Evolutionary conservation across 2,113 vertebrate species (phyloP).

Genomic region (Fregata magnificens): DNA sequence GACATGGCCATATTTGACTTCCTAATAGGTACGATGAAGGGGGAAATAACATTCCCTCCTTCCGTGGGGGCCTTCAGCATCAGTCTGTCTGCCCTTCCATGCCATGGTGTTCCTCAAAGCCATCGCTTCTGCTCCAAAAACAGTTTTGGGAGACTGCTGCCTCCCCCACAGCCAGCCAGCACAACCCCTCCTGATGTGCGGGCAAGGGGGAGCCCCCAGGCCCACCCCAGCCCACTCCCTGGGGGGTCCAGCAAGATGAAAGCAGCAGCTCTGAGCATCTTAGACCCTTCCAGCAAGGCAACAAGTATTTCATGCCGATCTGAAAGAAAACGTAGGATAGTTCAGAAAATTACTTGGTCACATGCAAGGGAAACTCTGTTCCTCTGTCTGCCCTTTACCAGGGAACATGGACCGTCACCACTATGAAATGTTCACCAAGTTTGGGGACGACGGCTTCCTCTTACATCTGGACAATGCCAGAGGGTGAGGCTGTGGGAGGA

Average conservation of each 20-base stretch:
- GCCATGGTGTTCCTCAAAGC: background rate
- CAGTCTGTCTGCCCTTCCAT: background rate
- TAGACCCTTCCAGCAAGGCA: background rate
- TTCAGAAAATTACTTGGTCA: background rate
- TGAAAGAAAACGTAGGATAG: background rate
- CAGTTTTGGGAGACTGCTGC: background rate
- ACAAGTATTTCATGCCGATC: background rate
- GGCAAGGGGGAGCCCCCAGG: background rate
- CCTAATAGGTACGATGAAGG: conserved; percentile 78
- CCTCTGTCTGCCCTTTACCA: conserved; percentile 40
- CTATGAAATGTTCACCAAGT: conserved; percentile 96
- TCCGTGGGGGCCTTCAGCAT: background rate
- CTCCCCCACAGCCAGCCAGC: background rate
- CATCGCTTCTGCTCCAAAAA: background rate
- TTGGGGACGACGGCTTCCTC: conserved; percentile 92
- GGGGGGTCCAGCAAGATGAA: background rate
- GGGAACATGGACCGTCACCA: conserved; percentile 99
- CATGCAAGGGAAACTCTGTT: background rate
- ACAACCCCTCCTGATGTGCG: background rate
- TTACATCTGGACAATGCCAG: conserved; percentile 95
- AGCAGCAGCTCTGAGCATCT: background rate
- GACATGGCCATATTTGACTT: conserved; percentile 99
- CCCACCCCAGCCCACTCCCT: background rate
- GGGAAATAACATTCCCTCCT: background rate
- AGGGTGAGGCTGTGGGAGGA: conserved; percentile 77